A percentile compares a stretch with the other conserved stretches of the same genome.
These are phyloP conservation scores for Melieria crassipennis DNA, from an alignment of 2,888 invertebrate genomes.

Conservation along the genomic window DNA sequence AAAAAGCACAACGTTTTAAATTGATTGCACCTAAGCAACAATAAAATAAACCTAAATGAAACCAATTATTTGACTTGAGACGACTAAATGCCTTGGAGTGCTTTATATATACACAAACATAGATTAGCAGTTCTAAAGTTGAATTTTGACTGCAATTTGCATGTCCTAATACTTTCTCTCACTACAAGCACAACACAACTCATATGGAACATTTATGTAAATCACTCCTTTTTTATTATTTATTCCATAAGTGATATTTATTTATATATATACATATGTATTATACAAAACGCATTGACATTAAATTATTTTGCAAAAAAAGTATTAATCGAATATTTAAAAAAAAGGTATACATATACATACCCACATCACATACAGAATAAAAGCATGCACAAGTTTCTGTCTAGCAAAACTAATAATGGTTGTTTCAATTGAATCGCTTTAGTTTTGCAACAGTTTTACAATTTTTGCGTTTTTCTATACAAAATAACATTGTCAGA, in stretches of 20 bases:
- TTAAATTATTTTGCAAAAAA: conserved; percentile 17
- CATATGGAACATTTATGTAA: not conserved
- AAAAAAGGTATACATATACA: conserved; percentile 1
- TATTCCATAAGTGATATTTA: conserved; percentile 27
- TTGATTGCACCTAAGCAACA: too few relatives aligned
- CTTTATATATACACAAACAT: conserved; percentile 23
- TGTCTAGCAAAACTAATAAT: not conserved
- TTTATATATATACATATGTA: conserved; percentile 21
- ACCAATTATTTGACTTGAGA: conserved; percentile 5
- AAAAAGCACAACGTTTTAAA: too few relatives aligned
- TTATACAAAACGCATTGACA: not conserved
- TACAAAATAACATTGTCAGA: not conserved
- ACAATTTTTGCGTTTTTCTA: not conserved
- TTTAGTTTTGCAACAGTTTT: not conserved
- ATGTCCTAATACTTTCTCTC: not conserved
- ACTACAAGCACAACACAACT: conserved; percentile 1
- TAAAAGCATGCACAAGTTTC: conserved; percentile 25
- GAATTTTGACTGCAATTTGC: too few relatives aligned
- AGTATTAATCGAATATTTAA: conserved; percentile 19
- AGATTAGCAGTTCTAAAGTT: too few relatives aligned
- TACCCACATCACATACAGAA: conserved; percentile 9
- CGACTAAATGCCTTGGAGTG: conserved; percentile 30
- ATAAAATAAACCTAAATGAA: too few relatives aligned
- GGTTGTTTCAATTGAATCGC: not conserved
- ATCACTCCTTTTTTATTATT: not conserved